Conservation (phyloP, 2,113 vertebrate species). For the Nothobranchius furzeri region DNA sequence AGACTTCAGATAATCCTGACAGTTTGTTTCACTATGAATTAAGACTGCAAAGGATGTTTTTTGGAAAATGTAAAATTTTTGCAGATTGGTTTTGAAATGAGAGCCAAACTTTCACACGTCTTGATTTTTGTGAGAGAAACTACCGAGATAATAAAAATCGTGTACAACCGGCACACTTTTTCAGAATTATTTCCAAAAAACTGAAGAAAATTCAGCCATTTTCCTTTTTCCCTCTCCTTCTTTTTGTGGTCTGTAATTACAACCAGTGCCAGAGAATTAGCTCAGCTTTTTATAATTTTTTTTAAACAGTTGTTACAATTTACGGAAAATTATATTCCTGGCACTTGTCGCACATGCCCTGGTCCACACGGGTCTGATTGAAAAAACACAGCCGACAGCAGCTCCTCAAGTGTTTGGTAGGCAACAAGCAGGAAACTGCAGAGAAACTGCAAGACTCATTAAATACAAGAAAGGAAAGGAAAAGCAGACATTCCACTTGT, state of each 20-base stretch:
- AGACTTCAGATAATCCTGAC: background rate
- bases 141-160: slow-evolving; percentile 56
- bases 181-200: too few relatives aligned
- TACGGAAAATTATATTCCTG: slow-evolving; percentile 75
- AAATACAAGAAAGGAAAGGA: slow-evolving; percentile 19
- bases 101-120: slow-evolving; percentile 23
- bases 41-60: background rate
- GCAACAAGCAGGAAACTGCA: slow-evolving; percentile 33
- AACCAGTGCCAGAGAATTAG: slow-evolving; percentile 64
- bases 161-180: too few relatives aligned
- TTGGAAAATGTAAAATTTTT: too few relatives aligned
- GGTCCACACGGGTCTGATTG: slow-evolving; percentile 62
- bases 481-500: slow-evolving; percentile 63
- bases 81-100: slow-evolving; percentile 27
- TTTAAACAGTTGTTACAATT: slow-evolving; percentile 74
- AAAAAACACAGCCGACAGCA: slow-evolving; percentile 62
- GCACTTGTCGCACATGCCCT: slow-evolving; percentile 61
- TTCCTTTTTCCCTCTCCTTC: too few relatives aligned
- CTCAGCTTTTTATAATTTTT: slow-evolving; percentile 47
- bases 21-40: background rate
- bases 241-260: slow-evolving; percentile 55
- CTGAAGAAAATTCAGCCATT: too few relatives aligned
- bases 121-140: slow-evolving; percentile 45
- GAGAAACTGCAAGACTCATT: slow-evolving; percentile 52
- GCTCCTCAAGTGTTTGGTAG: slow-evolving; percentile 64